Evolutionary conservation across 2,797 vertebrate genomes (phyloP).

Genomic region (Pogoniulus pusillus): DNA sequence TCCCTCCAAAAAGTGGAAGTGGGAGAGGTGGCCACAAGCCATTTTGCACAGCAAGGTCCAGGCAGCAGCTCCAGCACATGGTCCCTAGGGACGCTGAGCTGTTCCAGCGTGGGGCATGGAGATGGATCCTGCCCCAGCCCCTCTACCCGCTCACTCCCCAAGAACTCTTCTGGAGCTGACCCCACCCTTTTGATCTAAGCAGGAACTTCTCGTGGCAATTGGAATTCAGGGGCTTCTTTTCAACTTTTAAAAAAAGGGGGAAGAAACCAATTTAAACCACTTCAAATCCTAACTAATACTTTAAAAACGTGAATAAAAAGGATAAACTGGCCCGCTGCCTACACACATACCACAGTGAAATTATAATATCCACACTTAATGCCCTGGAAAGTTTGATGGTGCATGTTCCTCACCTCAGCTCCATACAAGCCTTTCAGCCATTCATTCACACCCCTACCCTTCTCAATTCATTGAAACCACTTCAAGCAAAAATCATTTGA

Average conservation of each 20-base stretch:
- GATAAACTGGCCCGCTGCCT: slow-evolving; percentile 5
- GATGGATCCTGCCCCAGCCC: accelerated
- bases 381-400: slow-evolving; percentile 1
- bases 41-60: accelerated
- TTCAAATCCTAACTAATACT: not conserved
- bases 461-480: slow-evolving; percentile 70
- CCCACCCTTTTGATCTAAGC: not conserved
- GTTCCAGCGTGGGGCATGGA: accelerated
- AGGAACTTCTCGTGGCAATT: not conserved
- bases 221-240: slow-evolving; percentile 3
- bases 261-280: slow-evolving; percentile 9
- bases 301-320: not conserved
- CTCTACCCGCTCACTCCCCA: not conserved
- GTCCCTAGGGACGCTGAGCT: not conserved
- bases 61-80: not conserved
- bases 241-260: slow-evolving; percentile 1
- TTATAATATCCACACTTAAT: not conserved
- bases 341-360: not conserved
- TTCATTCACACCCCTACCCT: slow-evolving; percentile 44
- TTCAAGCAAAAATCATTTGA: slow-evolving; percentile 76
- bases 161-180: not conserved
- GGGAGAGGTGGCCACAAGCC: accelerated
- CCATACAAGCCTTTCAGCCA: not conserved
- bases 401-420: not conserved
- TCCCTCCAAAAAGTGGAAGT: not conserved